Percentiles rank a stretch among this genome's conserved stretches.
phyloP scores from a whole-genome alignment of 2,797 vertebrate species.

The Sebastiscus albofasciatus region DNA sequence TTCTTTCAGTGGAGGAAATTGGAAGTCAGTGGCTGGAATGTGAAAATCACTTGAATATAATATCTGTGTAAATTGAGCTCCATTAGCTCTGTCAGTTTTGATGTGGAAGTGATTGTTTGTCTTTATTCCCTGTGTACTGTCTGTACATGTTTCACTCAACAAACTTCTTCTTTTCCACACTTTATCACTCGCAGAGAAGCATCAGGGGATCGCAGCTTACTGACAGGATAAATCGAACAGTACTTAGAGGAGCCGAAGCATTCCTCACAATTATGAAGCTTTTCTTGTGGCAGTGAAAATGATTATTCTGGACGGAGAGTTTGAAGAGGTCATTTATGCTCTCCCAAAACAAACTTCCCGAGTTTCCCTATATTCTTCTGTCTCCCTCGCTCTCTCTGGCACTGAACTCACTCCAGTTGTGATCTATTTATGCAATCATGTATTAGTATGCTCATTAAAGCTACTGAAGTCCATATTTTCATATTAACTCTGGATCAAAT shows the following conservation, averaged over 20 bases:
- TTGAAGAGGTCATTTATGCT: conserved; percentile 47
- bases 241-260: conserved; percentile 57
- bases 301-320: conserved; percentile 67
- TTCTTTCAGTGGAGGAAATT: conserved; percentile 2
- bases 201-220: conserved; percentile 51
- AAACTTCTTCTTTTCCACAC: conserved; percentile 30
- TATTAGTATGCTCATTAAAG: neutral
- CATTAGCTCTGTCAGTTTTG: conserved; percentile 33
- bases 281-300: conserved; percentile 65
- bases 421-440: neutral
- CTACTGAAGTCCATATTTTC: neutral
- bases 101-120: conserved; percentile 22
- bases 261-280: conserved; percentile 71
- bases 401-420: conserved; percentile 1
- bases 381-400: neutral
- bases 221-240: conserved; percentile 59
- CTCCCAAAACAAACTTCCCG: conserved; percentile 45
- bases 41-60: conserved; percentile 32
- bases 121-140: conserved; percentile 27
- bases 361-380: neutral
- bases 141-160: conserved; percentile 35
- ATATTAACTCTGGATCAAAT: neutral
- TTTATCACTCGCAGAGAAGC: conserved; percentile 25
- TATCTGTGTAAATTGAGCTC: conserved; percentile 27
- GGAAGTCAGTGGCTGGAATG: conserved; percentile 11